Evolutionary conservation across 1,140 invertebrate species (phyloP).

Genomic region (Aleiodes sp.): DNA sequence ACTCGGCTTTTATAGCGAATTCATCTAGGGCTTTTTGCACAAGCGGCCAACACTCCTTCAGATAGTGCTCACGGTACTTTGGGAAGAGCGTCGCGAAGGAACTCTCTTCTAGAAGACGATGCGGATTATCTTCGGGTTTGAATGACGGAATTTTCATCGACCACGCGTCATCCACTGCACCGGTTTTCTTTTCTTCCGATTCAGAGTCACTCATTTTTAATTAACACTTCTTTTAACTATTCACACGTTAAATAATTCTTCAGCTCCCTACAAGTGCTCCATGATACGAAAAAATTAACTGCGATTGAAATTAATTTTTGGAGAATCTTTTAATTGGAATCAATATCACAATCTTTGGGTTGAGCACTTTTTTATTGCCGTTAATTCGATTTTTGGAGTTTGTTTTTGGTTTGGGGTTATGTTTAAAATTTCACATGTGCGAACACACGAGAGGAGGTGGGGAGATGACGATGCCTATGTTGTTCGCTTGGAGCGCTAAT

Average conservation of each 20-base stretch:
- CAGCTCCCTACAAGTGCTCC: no score
- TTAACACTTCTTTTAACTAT: background rate
- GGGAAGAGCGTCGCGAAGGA: conserved; percentile 86
- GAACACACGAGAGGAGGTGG: no score
- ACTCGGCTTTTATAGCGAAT: conserved; percentile 85
- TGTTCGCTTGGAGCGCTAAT: no score
- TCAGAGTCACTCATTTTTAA: conserved; percentile 54
- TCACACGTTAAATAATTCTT: background rate
- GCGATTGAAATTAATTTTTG: no score
- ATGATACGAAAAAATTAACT: no score
- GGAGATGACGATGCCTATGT: no score
- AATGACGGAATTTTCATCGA: conserved; percentile 90
- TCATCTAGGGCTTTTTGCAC: conserved; percentile 86
- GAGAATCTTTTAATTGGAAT: no score
- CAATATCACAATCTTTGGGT: no score
- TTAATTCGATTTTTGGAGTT: no score
- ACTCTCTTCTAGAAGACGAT: conserved; percentile 79
- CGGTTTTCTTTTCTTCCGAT: conserved; percentile 55
- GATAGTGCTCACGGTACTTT: conserved; percentile 96
- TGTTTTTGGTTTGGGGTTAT: no score
- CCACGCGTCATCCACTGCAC: conserved; percentile 87
- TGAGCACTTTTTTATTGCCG: no score
- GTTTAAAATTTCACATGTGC: no score
- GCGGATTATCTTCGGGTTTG: conserved; percentile 89
- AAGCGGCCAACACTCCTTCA: conserved; percentile 95